phyloP scores from a whole-genome alignment of 2,888 invertebrate species.

The Napeogenes inachia region DNA sequence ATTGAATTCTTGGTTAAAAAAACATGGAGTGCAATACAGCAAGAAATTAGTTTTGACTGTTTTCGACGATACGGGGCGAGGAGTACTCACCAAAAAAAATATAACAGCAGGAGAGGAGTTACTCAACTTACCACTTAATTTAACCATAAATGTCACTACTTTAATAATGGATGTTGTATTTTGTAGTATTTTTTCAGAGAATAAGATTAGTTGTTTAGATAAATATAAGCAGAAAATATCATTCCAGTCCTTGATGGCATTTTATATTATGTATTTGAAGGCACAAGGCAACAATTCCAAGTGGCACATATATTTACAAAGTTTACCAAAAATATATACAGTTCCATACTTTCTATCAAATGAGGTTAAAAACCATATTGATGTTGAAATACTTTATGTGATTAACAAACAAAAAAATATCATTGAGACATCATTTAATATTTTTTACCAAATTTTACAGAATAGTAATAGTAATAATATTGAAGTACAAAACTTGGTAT shows the following conservation, averaged over 20 bases:
- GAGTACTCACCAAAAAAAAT: conserved; percentile 79
- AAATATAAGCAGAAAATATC: conserved; percentile 61
- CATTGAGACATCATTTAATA: conserved; percentile 61
- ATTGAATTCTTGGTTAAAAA: conserved; percentile 74
- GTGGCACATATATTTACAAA: conserved; percentile 82
- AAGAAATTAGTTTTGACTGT: conserved; percentile 75
- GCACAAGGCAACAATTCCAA: conserved; percentile 73
- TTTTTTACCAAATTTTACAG: conserved; percentile 68
- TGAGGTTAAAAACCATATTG: conserved; percentile 75
- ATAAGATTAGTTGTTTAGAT: conserved; percentile 63
- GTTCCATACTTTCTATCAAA: conserved; percentile 82
- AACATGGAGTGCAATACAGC: conserved; percentile 76
- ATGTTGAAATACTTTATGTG: conserved; percentile 73
- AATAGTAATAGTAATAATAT: conserved; percentile 52
- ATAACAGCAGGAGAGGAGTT: conserved; percentile 77
- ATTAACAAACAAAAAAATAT: conserved; percentile 71
- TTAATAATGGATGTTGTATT: conserved; percentile 73
- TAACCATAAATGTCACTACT: conserved; percentile 78
- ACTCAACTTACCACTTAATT: conserved; percentile 77
- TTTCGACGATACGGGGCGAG: conserved; percentile 84
- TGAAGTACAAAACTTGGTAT: conserved; percentile 58
- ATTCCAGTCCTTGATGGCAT: conserved; percentile 84
- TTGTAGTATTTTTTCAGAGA: conserved; percentile 68
- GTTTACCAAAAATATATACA: conserved; percentile 81
- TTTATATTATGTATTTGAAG: conserved; percentile 84